A percentile compares a stretch with the other conserved stretches of the same genome.
phyloP scores from a whole-genome alignment of 2,797 vertebrate species.

The Hozukius guyotensis region DNA sequence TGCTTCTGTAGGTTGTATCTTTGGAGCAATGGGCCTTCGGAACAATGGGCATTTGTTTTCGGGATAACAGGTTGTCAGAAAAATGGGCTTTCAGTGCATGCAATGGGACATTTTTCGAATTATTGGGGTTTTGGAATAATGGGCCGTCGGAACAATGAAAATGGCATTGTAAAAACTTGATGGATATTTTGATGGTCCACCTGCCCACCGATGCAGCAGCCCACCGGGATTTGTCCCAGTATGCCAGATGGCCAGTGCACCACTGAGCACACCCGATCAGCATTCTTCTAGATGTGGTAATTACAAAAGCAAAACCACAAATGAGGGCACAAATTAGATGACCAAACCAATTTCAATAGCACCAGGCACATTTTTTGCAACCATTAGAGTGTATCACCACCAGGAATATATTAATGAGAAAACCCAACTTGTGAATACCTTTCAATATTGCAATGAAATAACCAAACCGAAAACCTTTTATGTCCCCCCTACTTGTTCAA shows the following conservation, averaged over 20 bases:
- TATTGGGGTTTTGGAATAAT: too few species aligned
- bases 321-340: background rate
- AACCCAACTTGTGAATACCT: background rate
- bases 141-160: too few species aligned
- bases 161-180: background rate
- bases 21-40: too few species aligned
- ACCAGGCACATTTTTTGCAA: background rate
- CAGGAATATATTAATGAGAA: slow-evolving; percentile 24
- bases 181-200: background rate
- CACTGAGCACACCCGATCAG: background rate
- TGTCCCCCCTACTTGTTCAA: slow-evolving; percentile 23
- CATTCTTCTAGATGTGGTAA: slow-evolving; percentile 20
- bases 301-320: slow-evolving; percentile 21
- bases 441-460: slow-evolving; percentile 15
- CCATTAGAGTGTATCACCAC: background rate
- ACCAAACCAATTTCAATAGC: background rate
- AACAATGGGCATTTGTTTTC: too few species aligned
- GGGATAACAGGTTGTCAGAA: too few species aligned
- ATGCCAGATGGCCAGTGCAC: background rate
- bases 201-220: background rate
- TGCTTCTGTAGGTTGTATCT: too few species aligned
- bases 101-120: too few species aligned
- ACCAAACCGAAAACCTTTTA: slow-evolving; percentile 18
- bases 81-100: too few species aligned
- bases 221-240: background rate